These are phyloP conservation scores for Epinephelus fuscoguttatus DNA, from an alignment of 2,113 vertebrate species.

Conservation along the genomic window DNA sequence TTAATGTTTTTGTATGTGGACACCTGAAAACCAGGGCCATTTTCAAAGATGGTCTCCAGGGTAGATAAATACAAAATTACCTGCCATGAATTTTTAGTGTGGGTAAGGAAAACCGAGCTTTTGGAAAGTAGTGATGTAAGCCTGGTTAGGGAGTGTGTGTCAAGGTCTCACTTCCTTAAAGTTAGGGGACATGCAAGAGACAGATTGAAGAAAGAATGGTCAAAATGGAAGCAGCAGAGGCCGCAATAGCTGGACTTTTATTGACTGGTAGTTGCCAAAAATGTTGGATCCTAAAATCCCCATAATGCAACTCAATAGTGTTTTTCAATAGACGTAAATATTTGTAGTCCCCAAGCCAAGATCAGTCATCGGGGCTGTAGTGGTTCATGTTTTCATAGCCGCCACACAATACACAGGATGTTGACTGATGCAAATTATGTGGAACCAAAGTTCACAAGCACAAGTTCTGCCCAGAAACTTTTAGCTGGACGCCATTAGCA, in stretches of 20 bases:
- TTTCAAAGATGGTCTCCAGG: constrained; percentile 7
- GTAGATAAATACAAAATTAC: constrained; percentile 16
- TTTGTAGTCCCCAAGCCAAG: neutral
- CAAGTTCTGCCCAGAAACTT: too few species aligned
- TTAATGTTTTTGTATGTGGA: neutral
- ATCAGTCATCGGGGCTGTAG: neutral
- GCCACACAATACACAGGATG: too few species aligned
- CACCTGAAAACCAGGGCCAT: constrained; percentile 3
- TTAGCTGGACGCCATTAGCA: too few species aligned
- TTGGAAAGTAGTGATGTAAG: neutral
- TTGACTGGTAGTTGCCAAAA: neutral
- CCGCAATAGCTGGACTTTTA: neutral
- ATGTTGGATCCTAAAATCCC: neutral
- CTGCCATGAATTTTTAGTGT: neutral
- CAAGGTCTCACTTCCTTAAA: neutral
- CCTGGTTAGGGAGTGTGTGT: neutral
- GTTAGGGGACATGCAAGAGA: neutral
- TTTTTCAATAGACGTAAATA: too few species aligned
- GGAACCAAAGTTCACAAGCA: too few species aligned
- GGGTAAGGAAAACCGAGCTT: constrained; percentile 6
- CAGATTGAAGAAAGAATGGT: neutral
- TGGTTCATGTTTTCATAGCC: too few species aligned
- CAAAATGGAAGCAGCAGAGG: neutral
- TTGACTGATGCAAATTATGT: too few species aligned
- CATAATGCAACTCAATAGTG: neutral